Conservation (phyloP, 2,797 vertebrate genomes). For the Synanceia verrucosa region DNA sequence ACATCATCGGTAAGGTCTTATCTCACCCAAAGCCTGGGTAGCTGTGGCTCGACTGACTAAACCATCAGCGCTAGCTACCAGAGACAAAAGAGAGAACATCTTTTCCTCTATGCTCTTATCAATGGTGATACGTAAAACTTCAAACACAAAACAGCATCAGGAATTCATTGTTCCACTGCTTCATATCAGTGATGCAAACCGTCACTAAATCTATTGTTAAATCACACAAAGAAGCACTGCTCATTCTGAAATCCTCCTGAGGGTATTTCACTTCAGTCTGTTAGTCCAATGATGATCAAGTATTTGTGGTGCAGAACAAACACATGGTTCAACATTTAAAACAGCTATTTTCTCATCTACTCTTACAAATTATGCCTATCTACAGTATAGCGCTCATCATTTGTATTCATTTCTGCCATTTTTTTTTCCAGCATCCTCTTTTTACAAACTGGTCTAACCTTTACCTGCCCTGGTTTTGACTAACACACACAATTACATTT, state of each 20-base stretch:
- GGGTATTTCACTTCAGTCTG: not conserved
- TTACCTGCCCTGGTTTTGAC: not conserved
- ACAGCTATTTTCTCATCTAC: not conserved
- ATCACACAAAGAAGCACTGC: conserved; percentile 8
- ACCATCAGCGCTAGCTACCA: not conserved
- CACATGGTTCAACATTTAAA: not conserved
- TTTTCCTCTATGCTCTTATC: not conserved
- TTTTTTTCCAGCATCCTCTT: not conserved
- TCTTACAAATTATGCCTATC: too few relatives aligned
- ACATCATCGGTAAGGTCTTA: not conserved
- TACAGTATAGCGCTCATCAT: too few relatives aligned
- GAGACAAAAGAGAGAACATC: not conserved
- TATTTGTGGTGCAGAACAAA: not conserved
- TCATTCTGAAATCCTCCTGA: conserved; percentile 10
- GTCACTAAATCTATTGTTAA: not conserved
- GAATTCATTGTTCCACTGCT: conserved; percentile 6
- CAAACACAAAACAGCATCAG: not conserved
- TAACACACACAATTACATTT: conserved; percentile 1
- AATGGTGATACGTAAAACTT: not conserved
- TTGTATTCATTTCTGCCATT: too few relatives aligned
- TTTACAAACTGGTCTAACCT: not conserved
- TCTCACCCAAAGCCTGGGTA: not conserved
- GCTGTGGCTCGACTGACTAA: not conserved
- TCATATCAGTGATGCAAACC: conserved; percentile 18
- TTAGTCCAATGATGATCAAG: conserved; percentile 3